Evolutionary conservation across 2,888 invertebrate genomes (phyloP).

Genomic region (Prenolepis imparis): DNA sequence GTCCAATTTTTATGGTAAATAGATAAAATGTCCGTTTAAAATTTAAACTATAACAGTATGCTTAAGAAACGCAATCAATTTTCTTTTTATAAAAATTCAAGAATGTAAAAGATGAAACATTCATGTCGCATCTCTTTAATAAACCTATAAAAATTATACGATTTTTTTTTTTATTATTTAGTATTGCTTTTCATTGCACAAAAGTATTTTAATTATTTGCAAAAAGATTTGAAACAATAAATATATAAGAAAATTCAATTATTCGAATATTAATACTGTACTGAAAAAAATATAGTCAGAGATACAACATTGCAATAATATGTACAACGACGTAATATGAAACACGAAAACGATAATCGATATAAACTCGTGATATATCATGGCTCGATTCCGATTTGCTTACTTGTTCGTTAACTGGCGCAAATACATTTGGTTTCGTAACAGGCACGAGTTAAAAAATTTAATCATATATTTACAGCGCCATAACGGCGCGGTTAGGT

Average conservation of each 20-base stretch:
- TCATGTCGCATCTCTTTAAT: background rate
- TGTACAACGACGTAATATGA: constrained; percentile 11
- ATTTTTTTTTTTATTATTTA: background rate
- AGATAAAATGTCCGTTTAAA: background rate
- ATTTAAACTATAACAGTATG: background rate
- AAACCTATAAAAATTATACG: background rate
- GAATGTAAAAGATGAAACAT: background rate
- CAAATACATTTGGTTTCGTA: constrained; percentile 26
- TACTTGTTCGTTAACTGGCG: constrained; percentile 2
- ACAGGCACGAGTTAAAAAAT: constrained; percentile 18
- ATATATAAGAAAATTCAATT: background rate
- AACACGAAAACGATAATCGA: constrained; percentile 35
- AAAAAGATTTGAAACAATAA: background rate
- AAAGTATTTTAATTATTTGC: background rate
- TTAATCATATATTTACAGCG: constrained; percentile 20
- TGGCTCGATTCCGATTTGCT: constrained; percentile 25
- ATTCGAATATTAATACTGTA: background rate
- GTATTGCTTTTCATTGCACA: background rate
- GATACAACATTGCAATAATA: constrained; percentile 12
- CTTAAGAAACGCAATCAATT: background rate
- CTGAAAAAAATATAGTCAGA: background rate
- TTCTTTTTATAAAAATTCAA: constrained; percentile 1
- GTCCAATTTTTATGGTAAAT: background rate
- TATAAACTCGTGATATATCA: constrained; percentile 43
- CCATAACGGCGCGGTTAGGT: background rate